Percentiles rank a stretch among this genome's conserved stretches.
Evolutionary conservation across 2,888 invertebrate species (phyloP).

Genomic region (Lordiphosa andalusiaca): DNA sequence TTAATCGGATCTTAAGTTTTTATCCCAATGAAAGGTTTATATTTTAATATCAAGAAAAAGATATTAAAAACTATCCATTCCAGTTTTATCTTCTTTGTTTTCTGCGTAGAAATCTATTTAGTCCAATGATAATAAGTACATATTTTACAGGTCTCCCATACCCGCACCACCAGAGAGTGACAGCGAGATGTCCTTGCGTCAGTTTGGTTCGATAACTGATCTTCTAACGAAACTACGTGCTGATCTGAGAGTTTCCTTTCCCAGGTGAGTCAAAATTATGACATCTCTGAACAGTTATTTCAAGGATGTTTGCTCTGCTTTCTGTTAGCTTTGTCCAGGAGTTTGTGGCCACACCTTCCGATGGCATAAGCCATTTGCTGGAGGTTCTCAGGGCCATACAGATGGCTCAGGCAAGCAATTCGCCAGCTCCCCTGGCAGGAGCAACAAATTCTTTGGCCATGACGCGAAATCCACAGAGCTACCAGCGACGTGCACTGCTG

Average conservation of each 20-base stretch:
- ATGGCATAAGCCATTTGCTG: constrained; percentile 91
- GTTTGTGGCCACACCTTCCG: constrained; percentile 92
- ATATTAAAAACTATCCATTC: too few relatives aligned
- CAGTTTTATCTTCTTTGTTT: too few relatives aligned
- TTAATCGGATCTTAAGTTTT: too few relatives aligned
- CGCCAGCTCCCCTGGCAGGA: constrained; percentile 59
- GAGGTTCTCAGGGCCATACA: constrained; percentile 93
- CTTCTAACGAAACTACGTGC: constrained; percentile 91
- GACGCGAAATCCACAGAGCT: constrained; percentile 84
- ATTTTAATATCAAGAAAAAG: too few relatives aligned
- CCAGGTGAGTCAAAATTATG: constrained; percentile 84
- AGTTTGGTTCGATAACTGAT: constrained; percentile 93
- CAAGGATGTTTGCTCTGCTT: too few relatives aligned
- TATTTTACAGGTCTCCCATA: constrained; percentile 84
- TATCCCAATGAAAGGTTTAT: too few relatives aligned
- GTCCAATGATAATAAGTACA: background rate
- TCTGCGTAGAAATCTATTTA: background rate
- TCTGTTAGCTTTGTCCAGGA: constrained; percentile 92
- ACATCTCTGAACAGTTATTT: too few relatives aligned
- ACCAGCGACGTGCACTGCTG: constrained; percentile 87
- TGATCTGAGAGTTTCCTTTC: constrained; percentile 92
- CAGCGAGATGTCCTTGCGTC: constrained; percentile 92
- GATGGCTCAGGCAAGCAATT: constrained; percentile 86
- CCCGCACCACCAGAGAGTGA: constrained; percentile 83
- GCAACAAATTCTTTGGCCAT: constrained; percentile 71